These are phyloP conservation scores for Alaudala cheleensis DNA, from an alignment of 2,113 vertebrate species.

Conservation along the genomic window DNA sequence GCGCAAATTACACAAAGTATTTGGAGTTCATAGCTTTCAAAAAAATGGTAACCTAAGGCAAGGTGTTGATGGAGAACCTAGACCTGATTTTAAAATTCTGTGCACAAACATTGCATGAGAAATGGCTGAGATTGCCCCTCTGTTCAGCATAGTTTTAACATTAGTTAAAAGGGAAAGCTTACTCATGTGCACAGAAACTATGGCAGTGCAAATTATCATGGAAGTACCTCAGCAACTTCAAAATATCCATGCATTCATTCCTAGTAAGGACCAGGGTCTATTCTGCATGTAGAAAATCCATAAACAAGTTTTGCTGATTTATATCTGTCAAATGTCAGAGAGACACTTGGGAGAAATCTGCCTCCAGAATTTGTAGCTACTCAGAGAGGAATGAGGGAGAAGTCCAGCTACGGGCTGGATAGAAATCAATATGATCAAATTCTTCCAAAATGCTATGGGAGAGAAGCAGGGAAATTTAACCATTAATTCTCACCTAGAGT, in stretches of 20 bases:
- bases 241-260: neutral
- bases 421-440: neutral
- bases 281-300: neutral
- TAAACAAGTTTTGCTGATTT: neutral
- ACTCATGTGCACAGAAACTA: neutral
- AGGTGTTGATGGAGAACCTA: neutral
- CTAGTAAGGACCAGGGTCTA: neutral
- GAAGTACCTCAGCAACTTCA: neutral
- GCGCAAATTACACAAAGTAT: rapidly evolving
- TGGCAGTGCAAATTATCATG: neutral
- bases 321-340: neutral
- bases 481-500: neutral
- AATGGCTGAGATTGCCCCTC: neutral
- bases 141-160: neutral
- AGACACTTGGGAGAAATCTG: neutral
- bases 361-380: neutral
- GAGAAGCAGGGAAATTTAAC: neutral
- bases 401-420: neutral
- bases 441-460: neutral
- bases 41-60: neutral
- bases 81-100: neutral
- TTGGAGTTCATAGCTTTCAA: neutral
- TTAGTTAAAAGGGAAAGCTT: neutral
- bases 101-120: neutral
- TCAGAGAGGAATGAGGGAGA: neutral